Conservation (phyloP, 2,113 vertebrate species). For the Cephalopterus ornatus region DNA sequence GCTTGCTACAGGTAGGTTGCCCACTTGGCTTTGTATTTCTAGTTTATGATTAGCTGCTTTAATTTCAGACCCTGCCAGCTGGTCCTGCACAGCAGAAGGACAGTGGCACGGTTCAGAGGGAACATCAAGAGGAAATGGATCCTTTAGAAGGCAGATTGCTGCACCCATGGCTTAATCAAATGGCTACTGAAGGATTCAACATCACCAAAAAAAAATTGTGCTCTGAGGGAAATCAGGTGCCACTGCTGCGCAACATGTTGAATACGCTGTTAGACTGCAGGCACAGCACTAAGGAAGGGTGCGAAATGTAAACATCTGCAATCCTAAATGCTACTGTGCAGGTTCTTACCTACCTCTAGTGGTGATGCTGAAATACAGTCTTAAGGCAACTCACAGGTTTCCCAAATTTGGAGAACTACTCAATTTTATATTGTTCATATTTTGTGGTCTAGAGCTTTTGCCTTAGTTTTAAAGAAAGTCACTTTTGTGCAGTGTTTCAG, state of each 20-base stretch:
- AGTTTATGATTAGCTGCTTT: background rate
- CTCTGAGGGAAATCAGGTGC: background rate
- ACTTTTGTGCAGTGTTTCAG: background rate
- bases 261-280: background rate
- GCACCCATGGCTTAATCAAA: background rate
- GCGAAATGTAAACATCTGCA: background rate
- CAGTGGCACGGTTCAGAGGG: background rate
- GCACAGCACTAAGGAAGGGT: background rate
- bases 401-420: background rate
- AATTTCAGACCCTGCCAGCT: background rate
- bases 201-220: background rate
- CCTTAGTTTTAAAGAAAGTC: background rate
- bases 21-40: background rate
- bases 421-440: background rate
- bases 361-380: background rate
- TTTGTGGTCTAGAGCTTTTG: background rate
- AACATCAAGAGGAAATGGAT: background rate
- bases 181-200: background rate
- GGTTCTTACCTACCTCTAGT: background rate
- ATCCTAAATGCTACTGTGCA: background rate
- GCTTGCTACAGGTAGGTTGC: background rate
- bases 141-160: background rate
- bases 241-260: background rate
- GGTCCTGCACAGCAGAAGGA: background rate
- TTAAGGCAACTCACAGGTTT: background rate